Percentiles rank a stretch among this genome's conserved stretches.
These are phyloP conservation scores for Noturus placidus DNA, from an alignment of 2,113 vertebrate genomes.

Conservation along the genomic window DNA sequence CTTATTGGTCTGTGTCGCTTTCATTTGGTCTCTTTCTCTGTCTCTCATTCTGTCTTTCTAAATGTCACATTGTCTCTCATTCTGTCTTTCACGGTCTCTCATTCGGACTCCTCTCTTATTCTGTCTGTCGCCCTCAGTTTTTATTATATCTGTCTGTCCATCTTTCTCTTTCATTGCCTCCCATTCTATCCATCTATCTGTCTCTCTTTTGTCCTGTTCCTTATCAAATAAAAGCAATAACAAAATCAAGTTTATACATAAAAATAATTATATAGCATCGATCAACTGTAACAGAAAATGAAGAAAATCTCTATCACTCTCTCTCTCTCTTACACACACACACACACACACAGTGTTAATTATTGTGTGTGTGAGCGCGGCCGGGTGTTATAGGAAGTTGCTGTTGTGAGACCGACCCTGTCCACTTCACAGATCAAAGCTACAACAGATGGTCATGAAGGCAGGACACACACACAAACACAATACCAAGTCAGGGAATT, in stretches of 20 bases:
- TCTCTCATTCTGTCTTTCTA: background rate
- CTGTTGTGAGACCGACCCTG: conserved; percentile 49
- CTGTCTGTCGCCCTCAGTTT: background rate
- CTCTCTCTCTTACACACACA: background rate
- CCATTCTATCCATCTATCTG: background rate
- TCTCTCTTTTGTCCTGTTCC: background rate
- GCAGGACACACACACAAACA: conserved; percentile 25
- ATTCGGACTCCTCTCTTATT: background rate
- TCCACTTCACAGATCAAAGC: conserved; percentile 57
- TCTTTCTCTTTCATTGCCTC: background rate
- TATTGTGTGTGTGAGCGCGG: conserved; percentile 25
- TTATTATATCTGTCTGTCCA: background rate
- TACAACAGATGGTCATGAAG: conserved; percentile 53
- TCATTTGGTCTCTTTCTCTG: no score
- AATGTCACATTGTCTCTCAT: background rate
- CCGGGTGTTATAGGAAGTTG: conserved; percentile 49
- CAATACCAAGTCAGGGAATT: background rate
- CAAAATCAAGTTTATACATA: background rate
- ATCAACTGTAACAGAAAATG: background rate
- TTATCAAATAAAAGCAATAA: background rate
- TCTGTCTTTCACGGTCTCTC: background rate
- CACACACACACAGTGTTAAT: conserved; percentile 18
- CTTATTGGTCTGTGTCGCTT: no score
- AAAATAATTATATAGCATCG: background rate
- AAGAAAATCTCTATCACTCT: background rate